These are phyloP conservation scores for Porites cylindrica DNA, from an alignment of 92 coral and sea anemone genomes.

Conservation along the genomic window DNA sequence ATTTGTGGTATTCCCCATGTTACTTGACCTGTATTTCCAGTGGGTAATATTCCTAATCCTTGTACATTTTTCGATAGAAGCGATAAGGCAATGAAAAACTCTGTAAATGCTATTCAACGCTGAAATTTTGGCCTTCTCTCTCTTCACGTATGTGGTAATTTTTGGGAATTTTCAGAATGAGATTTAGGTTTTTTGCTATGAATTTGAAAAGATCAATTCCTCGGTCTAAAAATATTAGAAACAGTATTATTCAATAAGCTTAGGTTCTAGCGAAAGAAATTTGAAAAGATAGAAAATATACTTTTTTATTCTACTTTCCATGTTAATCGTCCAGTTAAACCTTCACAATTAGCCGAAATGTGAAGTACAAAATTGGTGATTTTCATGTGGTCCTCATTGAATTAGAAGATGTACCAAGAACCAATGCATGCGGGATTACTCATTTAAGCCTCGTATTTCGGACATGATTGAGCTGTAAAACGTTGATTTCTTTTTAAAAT, in stretches of 20 bases:
- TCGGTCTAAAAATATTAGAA: slow-evolving; percentile 10
- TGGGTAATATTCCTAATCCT: slow-evolving; percentile 22
- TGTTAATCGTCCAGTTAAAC: neutral
- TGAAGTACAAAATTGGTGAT: neutral
- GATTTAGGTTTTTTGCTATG: neutral
- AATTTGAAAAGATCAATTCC: slow-evolving; percentile 3
- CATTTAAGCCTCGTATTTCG: neutral
- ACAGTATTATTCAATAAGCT: neutral
- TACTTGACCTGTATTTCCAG: slow-evolving; percentile 20
- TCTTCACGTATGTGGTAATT: neutral
- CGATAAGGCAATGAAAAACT: neutral
- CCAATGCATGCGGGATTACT: slow-evolving; percentile 19
- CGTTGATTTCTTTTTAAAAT: slow-evolving; percentile 25
- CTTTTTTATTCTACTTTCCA: slow-evolving; percentile 30
- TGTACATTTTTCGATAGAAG: slow-evolving; percentile 7
- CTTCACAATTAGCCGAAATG: neutral
- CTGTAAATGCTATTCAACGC: neutral
- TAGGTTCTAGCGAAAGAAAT: neutral
- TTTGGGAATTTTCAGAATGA: no score
- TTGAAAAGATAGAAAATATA: slow-evolving; percentile 15
- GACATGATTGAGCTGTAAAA: slow-evolving; percentile 15
- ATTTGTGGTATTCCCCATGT: slow-evolving; percentile 38
- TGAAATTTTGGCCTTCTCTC: neutral
- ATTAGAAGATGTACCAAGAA: neutral
- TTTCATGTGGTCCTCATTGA: neutral